Percentiles rank a stretch among this genome's conserved stretches.
phyloP scores from a whole-genome alignment of 1,140 invertebrate genomes.

The Zophobas morio region DNA sequence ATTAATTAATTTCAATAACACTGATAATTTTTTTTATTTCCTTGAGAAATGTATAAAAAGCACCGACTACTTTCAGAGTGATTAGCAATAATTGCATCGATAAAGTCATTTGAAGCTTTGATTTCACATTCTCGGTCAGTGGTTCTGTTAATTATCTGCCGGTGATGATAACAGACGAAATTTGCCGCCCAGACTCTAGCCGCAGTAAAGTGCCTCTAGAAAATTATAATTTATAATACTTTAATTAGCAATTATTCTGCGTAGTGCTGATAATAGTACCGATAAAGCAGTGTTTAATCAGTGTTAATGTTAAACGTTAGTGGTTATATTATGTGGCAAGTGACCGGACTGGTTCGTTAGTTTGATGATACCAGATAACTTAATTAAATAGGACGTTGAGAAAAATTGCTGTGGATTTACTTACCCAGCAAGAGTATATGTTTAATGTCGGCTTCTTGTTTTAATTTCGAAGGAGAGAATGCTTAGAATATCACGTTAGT shows the following conservation, averaged over 20 bases:
- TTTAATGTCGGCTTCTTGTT: background rate
- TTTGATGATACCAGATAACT: constrained; percentile 40
- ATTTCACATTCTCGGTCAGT: constrained; percentile 10
- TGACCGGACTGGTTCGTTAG: constrained; percentile 48
- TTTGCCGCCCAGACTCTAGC: background rate
- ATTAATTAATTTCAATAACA: background rate
- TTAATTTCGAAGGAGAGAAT: too few relatives aligned
- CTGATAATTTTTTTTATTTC: background rate
- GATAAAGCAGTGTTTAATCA: constrained; percentile 49
- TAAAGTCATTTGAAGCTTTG: constrained; percentile 22
- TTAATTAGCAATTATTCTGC: constrained; percentile 50
- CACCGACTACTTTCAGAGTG: background rate
- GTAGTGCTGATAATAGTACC: constrained; percentile 37
- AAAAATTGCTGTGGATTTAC: constrained; percentile 25
- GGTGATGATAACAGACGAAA: background rate
- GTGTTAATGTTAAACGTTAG: constrained; percentile 50
- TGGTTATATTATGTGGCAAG: constrained; percentile 47
- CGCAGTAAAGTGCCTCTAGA: background rate
- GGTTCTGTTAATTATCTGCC: background rate
- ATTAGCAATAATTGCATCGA: background rate
- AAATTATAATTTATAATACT: constrained; percentile 45
- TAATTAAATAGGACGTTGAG: constrained; percentile 31
- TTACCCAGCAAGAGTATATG: background rate
- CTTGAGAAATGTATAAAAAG: constrained; percentile 1
- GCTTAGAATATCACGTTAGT: too few relatives aligned